phyloP scores from a whole-genome alignment of 2,888 invertebrate genomes.

The Standfussiana lucernea region DNA sequence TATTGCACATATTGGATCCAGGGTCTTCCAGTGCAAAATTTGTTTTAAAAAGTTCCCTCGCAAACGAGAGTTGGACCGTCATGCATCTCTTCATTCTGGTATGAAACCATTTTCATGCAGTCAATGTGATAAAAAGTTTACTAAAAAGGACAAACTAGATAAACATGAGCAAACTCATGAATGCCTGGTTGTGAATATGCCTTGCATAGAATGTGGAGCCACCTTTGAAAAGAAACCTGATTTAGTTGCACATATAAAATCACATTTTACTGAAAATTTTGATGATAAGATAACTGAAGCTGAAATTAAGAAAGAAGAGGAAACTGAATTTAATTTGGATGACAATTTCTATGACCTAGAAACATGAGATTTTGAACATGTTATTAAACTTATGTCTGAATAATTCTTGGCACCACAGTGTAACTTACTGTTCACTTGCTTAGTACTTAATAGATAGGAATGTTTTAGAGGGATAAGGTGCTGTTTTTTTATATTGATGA shows the following conservation, averaged over 20 bases:
- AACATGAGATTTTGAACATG: slow-evolving; percentile 77
- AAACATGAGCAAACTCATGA: slow-evolving; percentile 93
- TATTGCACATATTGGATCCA: slow-evolving; percentile 88
- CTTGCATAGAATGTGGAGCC: slow-evolving; percentile 92
- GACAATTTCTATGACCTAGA: slow-evolving; percentile 86
- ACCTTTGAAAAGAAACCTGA: slow-evolving; percentile 91
- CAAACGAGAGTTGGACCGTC: slow-evolving; percentile 93
- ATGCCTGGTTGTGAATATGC: slow-evolving; percentile 90
- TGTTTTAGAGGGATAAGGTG: slow-evolving; percentile 5
- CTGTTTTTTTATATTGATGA: slow-evolving; percentile 29
- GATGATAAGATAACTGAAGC: slow-evolving; percentile 82
- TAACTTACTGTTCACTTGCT: slow-evolving; percentile 47
- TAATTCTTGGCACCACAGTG: slow-evolving; percentile 41
- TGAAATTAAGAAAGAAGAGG: slow-evolving; percentile 85
- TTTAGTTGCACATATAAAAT: slow-evolving; percentile 91
- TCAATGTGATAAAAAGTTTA: slow-evolving; percentile 92
- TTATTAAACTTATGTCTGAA: slow-evolving; percentile 60
- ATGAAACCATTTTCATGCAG: slow-evolving; percentile 93
- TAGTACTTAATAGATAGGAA: slow-evolving; percentile 62
- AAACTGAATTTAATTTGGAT: slow-evolving; percentile 81
- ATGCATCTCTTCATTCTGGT: slow-evolving; percentile 92
- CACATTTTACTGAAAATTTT: slow-evolving; percentile 89
- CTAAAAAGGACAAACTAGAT: slow-evolving; percentile 92
- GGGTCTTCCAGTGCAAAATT: slow-evolving; percentile 92
- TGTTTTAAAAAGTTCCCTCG: slow-evolving; percentile 93